Percentiles rank a stretch among this genome's conserved stretches.
These are phyloP conservation scores for Gymnocephalus cernua DNA, from an alignment of 2,113 vertebrate genomes.

Conservation along the genomic window DNA sequence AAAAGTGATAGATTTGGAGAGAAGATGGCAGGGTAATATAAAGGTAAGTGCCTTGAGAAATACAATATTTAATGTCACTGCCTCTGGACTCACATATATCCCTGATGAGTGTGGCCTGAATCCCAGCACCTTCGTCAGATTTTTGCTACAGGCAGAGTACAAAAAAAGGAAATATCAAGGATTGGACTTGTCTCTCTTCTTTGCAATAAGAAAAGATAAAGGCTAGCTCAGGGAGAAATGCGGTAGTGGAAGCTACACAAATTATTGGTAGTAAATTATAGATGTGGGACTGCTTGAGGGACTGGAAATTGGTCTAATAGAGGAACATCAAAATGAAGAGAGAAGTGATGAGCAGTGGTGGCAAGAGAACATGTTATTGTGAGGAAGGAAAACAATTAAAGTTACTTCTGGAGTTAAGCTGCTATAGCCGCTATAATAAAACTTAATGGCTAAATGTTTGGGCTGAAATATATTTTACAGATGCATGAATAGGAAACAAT, in stretches of 20 bases:
- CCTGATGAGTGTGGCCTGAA: constrained; percentile 63
- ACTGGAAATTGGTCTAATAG: constrained; percentile 56
- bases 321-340: constrained; percentile 30
- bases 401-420: constrained; percentile 16
- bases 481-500: neutral
- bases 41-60: constrained; percentile 53
- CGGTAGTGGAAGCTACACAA: constrained; percentile 7
- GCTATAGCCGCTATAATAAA: constrained; percentile 26
- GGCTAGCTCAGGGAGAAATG: constrained; percentile 41
- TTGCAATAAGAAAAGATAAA: constrained; percentile 47
- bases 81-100: constrained; percentile 58
- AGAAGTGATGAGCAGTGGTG: constrained; percentile 21
- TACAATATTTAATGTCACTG: constrained; percentile 54
- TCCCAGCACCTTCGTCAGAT: constrained; percentile 34
- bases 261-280: constrained; percentile 64
- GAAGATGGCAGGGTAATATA: constrained; percentile 37
- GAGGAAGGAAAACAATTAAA: constrained; percentile 49
- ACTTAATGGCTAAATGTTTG: constrained; percentile 22
- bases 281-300: constrained; percentile 45
- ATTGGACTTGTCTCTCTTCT: constrained; percentile 21
- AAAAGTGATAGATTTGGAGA: constrained; percentile 38
- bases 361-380: constrained; percentile 32
- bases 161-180: constrained; percentile 30
- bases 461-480: constrained; percentile 5
- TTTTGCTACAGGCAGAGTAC: constrained; percentile 17